A percentile compares a stretch with the other conserved stretches of the same genome.
Conservation (phyloP, 2,797 vertebrate genomes). For the Microctenopoma steveboyesi region DNA sequence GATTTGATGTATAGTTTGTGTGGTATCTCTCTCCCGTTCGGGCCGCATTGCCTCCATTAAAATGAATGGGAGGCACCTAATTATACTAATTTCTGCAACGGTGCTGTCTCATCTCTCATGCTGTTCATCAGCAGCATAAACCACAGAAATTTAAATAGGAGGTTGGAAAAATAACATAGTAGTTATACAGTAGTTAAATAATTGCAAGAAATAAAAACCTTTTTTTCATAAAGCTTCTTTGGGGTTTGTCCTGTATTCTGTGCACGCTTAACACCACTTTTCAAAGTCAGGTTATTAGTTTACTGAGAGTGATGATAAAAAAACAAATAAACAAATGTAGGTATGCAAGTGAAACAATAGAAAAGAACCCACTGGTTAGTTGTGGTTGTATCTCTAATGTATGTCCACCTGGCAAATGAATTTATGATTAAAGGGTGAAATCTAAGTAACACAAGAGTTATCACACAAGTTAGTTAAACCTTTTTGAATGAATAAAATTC, state of each 20-base stretch:
- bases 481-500: not conserved
- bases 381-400: constrained; percentile 37
- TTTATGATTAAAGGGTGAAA: constrained; percentile 31
- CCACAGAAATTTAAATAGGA: not conserved
- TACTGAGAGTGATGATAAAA: not conserved
- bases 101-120: not conserved
- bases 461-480: not conserved
- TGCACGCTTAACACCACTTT: not conserved
- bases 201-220: not conserved
- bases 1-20: too few relatives aligned
- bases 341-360: constrained; percentile 26
- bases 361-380: constrained; percentile 30
- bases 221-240: not conserved
- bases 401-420: constrained; percentile 33
- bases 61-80: too few relatives aligned
- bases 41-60: too few relatives aligned
- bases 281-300: constrained; percentile 6
- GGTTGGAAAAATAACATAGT: not conserved
- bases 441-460: too few relatives aligned
- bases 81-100: not conserved
- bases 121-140: not conserved
- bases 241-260: not conserved
- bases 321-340: constrained; percentile 15
- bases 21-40: too few relatives aligned
- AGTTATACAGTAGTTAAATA: not conserved